Percentiles rank a stretch among this genome's conserved stretches.
Conservation (phyloP, 2,113 vertebrate species). For the Pollachius pollachius region DNA sequence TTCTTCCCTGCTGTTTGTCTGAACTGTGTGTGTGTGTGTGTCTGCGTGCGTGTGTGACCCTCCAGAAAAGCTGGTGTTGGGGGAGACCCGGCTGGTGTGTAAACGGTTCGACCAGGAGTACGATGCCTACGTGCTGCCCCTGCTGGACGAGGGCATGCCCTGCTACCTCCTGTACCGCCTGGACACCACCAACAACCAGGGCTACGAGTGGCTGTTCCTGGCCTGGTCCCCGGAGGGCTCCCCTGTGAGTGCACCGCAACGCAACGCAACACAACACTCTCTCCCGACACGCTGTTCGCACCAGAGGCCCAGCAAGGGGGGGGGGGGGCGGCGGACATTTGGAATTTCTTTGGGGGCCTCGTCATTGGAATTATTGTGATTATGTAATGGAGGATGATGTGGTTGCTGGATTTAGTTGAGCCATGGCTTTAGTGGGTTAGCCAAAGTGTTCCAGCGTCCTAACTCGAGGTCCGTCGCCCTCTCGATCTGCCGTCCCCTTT, state of each 20-base stretch:
- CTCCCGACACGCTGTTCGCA: not conserved
- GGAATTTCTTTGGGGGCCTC: not conserved
- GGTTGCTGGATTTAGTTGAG: not conserved
- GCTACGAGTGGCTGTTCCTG: constrained; percentile 88
- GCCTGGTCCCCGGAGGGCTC: constrained; percentile 89
- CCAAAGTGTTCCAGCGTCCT: too few relatives aligned
- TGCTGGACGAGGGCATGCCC: constrained; percentile 83
- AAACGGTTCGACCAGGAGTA: constrained; percentile 86
- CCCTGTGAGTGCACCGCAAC: constrained; percentile 72
- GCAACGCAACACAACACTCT: not conserved
- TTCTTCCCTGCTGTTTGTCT: too few relatives aligned
- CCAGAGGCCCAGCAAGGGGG: too few relatives aligned
- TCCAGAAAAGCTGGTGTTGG: constrained; percentile 82
- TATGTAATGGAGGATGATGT: not conserved
- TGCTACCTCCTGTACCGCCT: constrained; percentile 86
- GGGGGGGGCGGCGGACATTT: not conserved
- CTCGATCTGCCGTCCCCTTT: too few relatives aligned
- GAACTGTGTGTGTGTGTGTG: too few relatives aligned
- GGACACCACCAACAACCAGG: constrained; percentile 87
- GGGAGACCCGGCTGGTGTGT: constrained; percentile 64
- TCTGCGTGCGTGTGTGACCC: not conserved
- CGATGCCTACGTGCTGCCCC: constrained; percentile 79
- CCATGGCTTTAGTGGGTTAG: not conserved
- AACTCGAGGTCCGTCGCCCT: too few relatives aligned
- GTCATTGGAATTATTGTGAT: not conserved